Evolutionary conservation across 2,797 vertebrate genomes (phyloP), one percentile per base, ranked within the genome.

Genomic region (Tenualosa ilisha): DNA sequence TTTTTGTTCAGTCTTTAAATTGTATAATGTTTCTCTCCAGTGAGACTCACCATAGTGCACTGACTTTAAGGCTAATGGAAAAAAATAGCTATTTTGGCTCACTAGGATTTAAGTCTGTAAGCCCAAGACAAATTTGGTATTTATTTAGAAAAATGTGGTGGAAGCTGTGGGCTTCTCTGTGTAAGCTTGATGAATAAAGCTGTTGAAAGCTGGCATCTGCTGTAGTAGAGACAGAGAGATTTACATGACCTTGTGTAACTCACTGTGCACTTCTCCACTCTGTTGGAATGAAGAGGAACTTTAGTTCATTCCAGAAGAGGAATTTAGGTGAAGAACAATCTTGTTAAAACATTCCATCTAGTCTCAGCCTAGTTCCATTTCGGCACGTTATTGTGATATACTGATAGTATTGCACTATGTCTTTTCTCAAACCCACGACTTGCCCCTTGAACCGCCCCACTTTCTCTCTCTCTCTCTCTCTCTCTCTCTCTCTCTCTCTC

Each of bases 391-490:
- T 31, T 31, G 31, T 31, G 0, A 31, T 31, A 31, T 31, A 31
- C 31, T 31, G 31, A 31, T n/a, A n/a, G n/a, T n/a, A n/a, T n/a
- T n/a, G n/a, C 43, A 46, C 43, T 6, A 93, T 93, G 6, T 11
- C 51, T 53, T 15, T 3, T 6, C 3, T 3, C 89, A 94, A 94
- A 95, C 95, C 95, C 95, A 96, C 95, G 31, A 31, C 31, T 31
- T 31, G 31, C 31, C 31, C 31, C 31, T 31, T 31, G 31, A 31
- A 31, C 31, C 31, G 1, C 31, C 1, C 31, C 31, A 31, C 89
- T 96, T 88, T 86, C 84, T 75, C 3, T 65, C 24, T 12, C 3
- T 24, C 59, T 40, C 37, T 37, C 31, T 12, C 85, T 75, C 61
- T 68, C 83, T 83, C 84, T 85, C 86, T 87, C 37, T 37, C 31